Evolutionary conservation across 2,113 vertebrate species (phyloP).

Genomic region (Alouatta palliata): DNA sequence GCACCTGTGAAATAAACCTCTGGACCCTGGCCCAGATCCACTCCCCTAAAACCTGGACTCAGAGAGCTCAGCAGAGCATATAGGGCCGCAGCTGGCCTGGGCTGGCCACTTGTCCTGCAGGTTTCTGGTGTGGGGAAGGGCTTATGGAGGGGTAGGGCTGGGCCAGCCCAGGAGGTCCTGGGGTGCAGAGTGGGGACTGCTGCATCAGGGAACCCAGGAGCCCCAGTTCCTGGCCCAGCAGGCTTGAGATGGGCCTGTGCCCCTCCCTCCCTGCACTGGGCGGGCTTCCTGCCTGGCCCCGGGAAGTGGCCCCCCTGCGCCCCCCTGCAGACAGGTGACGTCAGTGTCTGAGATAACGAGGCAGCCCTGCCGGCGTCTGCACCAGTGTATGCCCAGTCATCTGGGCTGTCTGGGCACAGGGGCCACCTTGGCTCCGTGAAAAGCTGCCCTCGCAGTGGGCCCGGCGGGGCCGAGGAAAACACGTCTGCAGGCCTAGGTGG

Average conservation of each 20-base stretch:
- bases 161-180: background rate
- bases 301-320: background rate
- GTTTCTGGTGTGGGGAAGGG: background rate
- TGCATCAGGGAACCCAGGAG: background rate
- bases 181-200: background rate
- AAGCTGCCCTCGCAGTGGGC: background rate
- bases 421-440: background rate
- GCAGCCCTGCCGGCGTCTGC: background rate
- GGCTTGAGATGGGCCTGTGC: background rate
- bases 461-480: background rate
- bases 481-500: accelerated
- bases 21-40: background rate
- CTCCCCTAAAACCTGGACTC: background rate
- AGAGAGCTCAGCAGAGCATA: background rate
- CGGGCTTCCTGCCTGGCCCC: conserved; percentile 51
- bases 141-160: background rate
- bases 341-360: conserved; percentile 33
- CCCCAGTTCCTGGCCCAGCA: accelerated
- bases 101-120: background rate
- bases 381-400: background rate
- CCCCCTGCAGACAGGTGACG: background rate
- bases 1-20: background rate
- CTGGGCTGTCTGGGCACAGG: background rate
- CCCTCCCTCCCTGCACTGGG: background rate
- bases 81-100: background rate